These are phyloP conservation scores for Eurypyga helias DNA, from an alignment of 2,113 vertebrate species.

Conservation along the genomic window DNA sequence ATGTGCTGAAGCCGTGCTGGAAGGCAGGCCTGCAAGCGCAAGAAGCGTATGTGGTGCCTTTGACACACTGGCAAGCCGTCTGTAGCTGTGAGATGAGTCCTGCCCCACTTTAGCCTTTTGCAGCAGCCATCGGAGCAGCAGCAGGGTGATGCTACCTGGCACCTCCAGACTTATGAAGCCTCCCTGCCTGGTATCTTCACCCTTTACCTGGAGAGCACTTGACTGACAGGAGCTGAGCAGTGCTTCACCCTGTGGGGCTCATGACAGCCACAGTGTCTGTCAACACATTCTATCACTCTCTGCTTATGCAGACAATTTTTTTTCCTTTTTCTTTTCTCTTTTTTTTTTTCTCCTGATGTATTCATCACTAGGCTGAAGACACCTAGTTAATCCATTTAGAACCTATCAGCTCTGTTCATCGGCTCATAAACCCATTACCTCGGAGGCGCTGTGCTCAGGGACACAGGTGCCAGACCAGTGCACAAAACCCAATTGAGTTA, in stretches of 20 bases:
- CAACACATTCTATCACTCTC: constrained; percentile 73
- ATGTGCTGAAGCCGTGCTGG: accelerated
- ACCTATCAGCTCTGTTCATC: constrained; percentile 84
- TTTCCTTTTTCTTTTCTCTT: background rate
- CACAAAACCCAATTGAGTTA: constrained; percentile 84
- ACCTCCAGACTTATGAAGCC: constrained; percentile 29
- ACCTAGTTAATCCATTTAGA: constrained; percentile 87
- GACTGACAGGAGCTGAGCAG: constrained; percentile 65
- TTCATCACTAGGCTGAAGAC: constrained; percentile 79
- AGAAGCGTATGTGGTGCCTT: accelerated
- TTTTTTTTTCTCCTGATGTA: constrained; percentile 55
- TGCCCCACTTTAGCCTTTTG: background rate
- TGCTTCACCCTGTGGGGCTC: constrained; percentile 66
- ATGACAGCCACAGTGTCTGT: constrained; percentile 57
- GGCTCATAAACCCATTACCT: constrained; percentile 85
- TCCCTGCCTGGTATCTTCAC: background rate
- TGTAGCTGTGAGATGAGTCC: background rate
- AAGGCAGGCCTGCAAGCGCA: background rate
- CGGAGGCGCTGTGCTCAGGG: constrained; percentile 77
- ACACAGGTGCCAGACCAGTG: constrained; percentile 83
- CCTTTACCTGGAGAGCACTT: constrained; percentile 3
- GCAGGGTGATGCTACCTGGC: background rate
- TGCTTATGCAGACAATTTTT: constrained; percentile 57
- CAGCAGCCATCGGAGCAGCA: background rate
- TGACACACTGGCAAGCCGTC: background rate